These are phyloP conservation scores for Drosophila austrosaltans DNA, from an alignment of 2,888 invertebrate genomes.

Conservation along the genomic window DNA sequence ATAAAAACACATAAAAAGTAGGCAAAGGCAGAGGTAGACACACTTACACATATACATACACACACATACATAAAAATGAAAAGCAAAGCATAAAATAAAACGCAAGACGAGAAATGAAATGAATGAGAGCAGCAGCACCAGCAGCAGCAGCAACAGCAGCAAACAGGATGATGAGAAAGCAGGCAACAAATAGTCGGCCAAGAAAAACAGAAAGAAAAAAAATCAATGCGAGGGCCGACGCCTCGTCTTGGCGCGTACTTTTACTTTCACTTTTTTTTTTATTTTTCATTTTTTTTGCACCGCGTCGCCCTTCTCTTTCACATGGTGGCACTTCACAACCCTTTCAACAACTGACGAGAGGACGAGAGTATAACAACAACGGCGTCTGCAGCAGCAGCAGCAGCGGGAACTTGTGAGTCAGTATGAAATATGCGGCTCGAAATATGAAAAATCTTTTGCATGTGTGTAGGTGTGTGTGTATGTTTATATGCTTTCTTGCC, in stretches of 20 bases:
- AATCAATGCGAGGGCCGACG: constrained; percentile 63
- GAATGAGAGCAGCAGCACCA: constrained; percentile 64
- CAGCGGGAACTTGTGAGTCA: constrained; percentile 14
- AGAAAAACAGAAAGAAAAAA: constrained; percentile 36
- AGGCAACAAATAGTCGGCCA: constrained; percentile 33
- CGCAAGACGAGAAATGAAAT: constrained; percentile 71
- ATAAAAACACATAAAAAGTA: constrained; percentile 78
- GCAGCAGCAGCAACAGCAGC: background rate
- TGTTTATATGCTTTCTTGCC: constrained; percentile 25
- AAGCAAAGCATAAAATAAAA: constrained; percentile 68
- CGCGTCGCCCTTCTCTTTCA: constrained; percentile 39
- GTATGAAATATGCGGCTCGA: constrained; percentile 68
- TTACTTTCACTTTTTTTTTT: constrained; percentile 39
- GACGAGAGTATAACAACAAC: constrained; percentile 2
- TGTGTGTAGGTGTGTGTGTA: constrained; percentile 20
- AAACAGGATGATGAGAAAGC: constrained; percentile 42
- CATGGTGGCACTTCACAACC: constrained; percentile 45
- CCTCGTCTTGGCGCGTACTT: constrained; percentile 55
- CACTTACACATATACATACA: constrained; percentile 23
- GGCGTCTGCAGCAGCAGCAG: constrained; percentile 18
- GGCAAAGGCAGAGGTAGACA: constrained; percentile 55
- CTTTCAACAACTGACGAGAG: constrained; percentile 55
- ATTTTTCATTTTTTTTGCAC: background rate
- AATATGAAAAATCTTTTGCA: constrained; percentile 73
- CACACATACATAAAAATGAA: constrained; percentile 59